phyloP scores from a whole-genome alignment of 2,888 invertebrate species.

The Lordiphosa andalusiaca region DNA sequence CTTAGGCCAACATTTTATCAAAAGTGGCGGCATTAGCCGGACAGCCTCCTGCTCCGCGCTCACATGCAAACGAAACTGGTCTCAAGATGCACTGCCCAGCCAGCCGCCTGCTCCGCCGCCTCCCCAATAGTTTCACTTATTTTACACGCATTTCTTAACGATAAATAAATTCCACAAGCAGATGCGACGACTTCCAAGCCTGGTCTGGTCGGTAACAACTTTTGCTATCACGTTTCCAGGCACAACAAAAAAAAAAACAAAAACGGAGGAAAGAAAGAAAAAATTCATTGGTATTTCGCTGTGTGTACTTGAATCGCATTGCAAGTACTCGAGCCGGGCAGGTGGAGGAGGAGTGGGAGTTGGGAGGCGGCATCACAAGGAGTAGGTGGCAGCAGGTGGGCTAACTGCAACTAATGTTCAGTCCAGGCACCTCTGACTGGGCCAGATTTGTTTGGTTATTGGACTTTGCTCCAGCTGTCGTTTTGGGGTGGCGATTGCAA shows the following conservation, averaged over 20 bases:
- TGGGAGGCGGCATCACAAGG: slow-evolving; percentile 2
- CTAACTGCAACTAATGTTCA: slow-evolving; percentile 33
- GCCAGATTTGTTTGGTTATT: slow-evolving; percentile 7
- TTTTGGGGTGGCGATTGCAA: slow-evolving; percentile 1
- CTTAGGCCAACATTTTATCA: slow-evolving; percentile 72
- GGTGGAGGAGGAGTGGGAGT: background rate
- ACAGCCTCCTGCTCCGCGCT: background rate
- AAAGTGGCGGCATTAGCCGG: slow-evolving; percentile 70
- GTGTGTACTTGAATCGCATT: slow-evolving; percentile 59
- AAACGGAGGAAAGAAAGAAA: slow-evolving; percentile 17
- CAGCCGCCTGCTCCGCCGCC: slow-evolving; percentile 3
- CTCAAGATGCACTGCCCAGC: background rate
- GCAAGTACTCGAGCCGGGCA: background rate
- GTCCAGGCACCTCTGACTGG: slow-evolving; percentile 16
- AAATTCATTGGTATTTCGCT: slow-evolving; percentile 63
- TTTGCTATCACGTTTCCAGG: slow-evolving; percentile 75
- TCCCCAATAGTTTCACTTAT: slow-evolving; percentile 71
- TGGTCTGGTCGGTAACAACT: slow-evolving; percentile 52
- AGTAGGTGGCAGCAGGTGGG: slow-evolving; percentile 32
- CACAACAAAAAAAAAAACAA: slow-evolving; percentile 21
- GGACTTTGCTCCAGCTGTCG: slow-evolving; percentile 8
- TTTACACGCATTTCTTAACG: slow-evolving; percentile 71
- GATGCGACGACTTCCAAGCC: slow-evolving; percentile 48
- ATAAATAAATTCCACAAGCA: slow-evolving; percentile 71
- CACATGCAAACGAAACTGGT: background rate